Conservation (phyloP, 1,140 invertebrate genomes). For the Drosophila trapezifrons region DNA sequence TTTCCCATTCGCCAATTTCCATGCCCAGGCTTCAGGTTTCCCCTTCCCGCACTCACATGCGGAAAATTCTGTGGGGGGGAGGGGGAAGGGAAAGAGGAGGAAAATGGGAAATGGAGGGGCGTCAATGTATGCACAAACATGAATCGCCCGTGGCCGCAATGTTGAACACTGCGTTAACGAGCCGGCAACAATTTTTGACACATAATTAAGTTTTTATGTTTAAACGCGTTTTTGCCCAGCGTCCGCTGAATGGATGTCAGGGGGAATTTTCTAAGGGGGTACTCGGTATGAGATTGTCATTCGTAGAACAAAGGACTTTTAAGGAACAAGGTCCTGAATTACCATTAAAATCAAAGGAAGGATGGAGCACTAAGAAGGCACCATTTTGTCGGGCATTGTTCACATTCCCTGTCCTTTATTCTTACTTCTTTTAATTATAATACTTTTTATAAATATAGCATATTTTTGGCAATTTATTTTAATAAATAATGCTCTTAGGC, state of each 20-base stretch:
- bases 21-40: slow-evolving; percentile 22
- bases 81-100: background rate
- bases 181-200: slow-evolving; percentile 70
- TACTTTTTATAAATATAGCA: background rate
- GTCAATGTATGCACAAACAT: slow-evolving; percentile 64
- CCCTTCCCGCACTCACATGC: slow-evolving; percentile 1
- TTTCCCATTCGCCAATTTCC: slow-evolving; percentile 41
- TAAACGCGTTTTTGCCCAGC: slow-evolving; percentile 45
- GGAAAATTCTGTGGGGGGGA: slow-evolving; percentile 1
- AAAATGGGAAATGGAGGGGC: slow-evolving; percentile 7
- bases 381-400: background rate
- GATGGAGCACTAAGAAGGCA: background rate
- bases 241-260: slow-evolving; percentile 24
- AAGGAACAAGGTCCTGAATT: background rate
- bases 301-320: slow-evolving; percentile 17
- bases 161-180: slow-evolving; percentile 62
- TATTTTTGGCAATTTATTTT: background rate
- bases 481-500: too few species aligned
- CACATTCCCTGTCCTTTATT: too few species aligned
- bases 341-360: background rate
- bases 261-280: background rate
- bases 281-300: slow-evolving; percentile 5
- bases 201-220: slow-evolving; percentile 81
- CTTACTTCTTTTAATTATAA: background rate
- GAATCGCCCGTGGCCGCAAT: slow-evolving; percentile 65